Evolutionary conservation across 1,140 invertebrate species (phyloP).

Genomic region (Musca domestica): DNA sequence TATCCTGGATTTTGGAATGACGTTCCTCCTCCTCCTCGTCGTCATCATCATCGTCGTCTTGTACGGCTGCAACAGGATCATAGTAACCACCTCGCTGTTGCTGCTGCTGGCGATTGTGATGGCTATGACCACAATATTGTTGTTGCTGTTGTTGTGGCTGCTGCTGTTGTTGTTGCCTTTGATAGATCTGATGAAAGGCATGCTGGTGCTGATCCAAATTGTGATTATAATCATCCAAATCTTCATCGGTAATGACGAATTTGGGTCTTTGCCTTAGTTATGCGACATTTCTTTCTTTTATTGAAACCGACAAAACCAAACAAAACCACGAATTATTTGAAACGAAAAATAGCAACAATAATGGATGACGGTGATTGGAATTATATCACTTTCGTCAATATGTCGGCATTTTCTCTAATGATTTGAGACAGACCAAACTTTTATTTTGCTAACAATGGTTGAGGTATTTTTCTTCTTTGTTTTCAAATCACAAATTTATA

Average conservation of each 20-base stretch:
- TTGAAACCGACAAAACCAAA: neutral
- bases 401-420: too few relatives aligned
- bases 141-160: too few relatives aligned
- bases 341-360: too few relatives aligned
- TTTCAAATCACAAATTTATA: too few relatives aligned
- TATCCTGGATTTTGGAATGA: conserved; percentile 40
- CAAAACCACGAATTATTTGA: neutral
- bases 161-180: too few relatives aligned
- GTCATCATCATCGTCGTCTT: conserved; percentile 30
- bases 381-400: too few relatives aligned
- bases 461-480: too few relatives aligned
- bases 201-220: neutral
- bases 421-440: too few relatives aligned
- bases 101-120: neutral
- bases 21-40: conserved; percentile 37
- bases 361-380: too few relatives aligned
- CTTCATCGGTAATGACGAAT: conserved; percentile 11
- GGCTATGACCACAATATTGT: too few relatives aligned
- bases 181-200: too few relatives aligned
- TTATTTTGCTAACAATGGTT: too few relatives aligned
- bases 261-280: neutral
- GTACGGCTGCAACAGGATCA: neutral
- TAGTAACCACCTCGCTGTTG: neutral
- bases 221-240: conserved; percentile 6
- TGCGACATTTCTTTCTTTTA: neutral